Evolutionary conservation across 2,888 invertebrate genomes (phyloP), one percentile per base, ranked within the genome.

Genomic region (Reticulitermes lucifugus): DNA sequence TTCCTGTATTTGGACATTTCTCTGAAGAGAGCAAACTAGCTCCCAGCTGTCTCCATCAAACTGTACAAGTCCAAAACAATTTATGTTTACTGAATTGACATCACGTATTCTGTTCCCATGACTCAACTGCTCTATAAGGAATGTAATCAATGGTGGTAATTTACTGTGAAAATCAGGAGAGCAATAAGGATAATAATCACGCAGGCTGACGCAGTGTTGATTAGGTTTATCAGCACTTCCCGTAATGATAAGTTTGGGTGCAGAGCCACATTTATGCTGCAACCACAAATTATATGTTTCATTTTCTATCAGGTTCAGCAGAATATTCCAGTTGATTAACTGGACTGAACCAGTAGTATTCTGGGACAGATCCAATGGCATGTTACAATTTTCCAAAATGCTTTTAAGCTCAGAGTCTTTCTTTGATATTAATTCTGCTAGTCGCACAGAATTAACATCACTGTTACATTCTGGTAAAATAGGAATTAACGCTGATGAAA

Each of bases 1-100:
- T n/a, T 77, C 90, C 90, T 88, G 88, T 90, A 87, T 91, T 92
- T 87, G 82, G 43, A 77, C 73, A 21, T 84, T 85, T 84, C 84
- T 85, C 18, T 86, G 59, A 41, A 87, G 85, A 29, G 84, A 86
- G 18, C 87, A 86, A n/a, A 87, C 79, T 7, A 87, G 82, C 85
- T 87, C 87, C 87, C 87, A 87, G 80, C 81, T 79, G 59, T 70
- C 29, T 2, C 87, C 87, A 80, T 86, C 86, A 70, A 83, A 87
- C 29, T 86, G 85, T 46, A 87, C 75, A n/a, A 87, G 86, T 7
- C 82, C 87, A 79, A 77, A 87, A 77, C 86, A 85, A 43, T 86
- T 84, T 25, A 80, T 79, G 51, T 65, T 84, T 55, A 83, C 85
- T 35, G 55, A 80, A 43, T 75, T 70, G n/a, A 71, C 71, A 14